Percentiles rank a stretch among this genome's conserved stretches.
Evolutionary conservation across 2,888 invertebrate species (phyloP).

Genomic region (Xiphydria camelus): DNA sequence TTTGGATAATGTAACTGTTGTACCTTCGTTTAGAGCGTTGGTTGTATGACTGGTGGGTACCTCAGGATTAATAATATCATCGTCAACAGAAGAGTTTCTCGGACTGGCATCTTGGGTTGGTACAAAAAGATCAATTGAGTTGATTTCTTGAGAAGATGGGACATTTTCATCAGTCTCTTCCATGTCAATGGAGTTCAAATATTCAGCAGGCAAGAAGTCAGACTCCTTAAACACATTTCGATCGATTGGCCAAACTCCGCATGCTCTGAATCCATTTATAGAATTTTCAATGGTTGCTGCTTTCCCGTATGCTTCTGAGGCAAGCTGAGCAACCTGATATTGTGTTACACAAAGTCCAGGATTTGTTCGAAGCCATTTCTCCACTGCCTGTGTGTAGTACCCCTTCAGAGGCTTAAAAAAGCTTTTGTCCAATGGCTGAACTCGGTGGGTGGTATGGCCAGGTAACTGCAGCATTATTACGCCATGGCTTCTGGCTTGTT

Average conservation of each 20-base stretch:
- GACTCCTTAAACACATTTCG: constrained; percentile 8
- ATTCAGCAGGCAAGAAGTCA: no score
- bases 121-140: no score
- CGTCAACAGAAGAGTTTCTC: no score
- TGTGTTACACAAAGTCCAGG: constrained; percentile 18
- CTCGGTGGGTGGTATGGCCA: constrained; percentile 30
- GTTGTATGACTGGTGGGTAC: no score
- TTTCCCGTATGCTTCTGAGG: constrained; percentile 21
- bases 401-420: constrained; percentile 21
- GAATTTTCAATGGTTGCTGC: constrained; percentile 23
- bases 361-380: constrained; percentile 19
- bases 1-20: no score
- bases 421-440: constrained; percentile 34
- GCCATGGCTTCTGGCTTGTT: constrained; percentile 26
- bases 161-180: no score
- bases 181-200: no score
- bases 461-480: constrained; percentile 32
- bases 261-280: constrained; percentile 19
- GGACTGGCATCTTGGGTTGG: no score
- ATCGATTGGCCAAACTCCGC: constrained; percentile 23
- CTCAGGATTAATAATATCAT: no score
- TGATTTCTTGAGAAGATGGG: no score
- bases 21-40: no score
- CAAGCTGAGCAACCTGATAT: constrained; percentile 14
- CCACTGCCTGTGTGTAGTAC: constrained; percentile 12